Base-by-base conservation (phyloP, 2,113 vertebrate species). In the Hirundichthys speculiger region DNA sequence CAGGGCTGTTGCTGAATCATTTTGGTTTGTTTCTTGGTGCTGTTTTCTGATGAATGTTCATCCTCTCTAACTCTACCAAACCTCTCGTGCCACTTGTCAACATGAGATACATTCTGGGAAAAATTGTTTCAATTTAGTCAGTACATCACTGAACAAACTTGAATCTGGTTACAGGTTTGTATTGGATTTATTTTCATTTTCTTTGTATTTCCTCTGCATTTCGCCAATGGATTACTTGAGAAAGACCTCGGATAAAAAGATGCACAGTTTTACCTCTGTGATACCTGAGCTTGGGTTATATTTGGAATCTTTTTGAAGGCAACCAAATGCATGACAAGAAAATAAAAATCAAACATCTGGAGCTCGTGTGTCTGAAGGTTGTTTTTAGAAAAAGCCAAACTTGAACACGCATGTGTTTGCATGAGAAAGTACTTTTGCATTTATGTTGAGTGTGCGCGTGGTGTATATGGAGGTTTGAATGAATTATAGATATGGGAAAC, bases 401-500 rank as follows among this genome's bases (percentile, higher is more conserved):
- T 40, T 59, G 2, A 54, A 30, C 48, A 18, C 59, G 52, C 25
- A 38, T 75, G 41, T 75, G 42, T 86, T 82, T 60, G 56, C 57
- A 66, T 48, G 27, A 74, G 62, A 50, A 53, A n/a, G 52, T 56
- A 52, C 49, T 43, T 55, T 10, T 34, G 22, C 21, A 20, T 46
- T 52, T 38, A 30, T 16, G 47, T 34, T 34, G 30, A 34, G 19
- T 63, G 13, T 58, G 41, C 65, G 25, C 74, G 51, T 42, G 18
- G 46, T 65, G 1, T 15, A 30, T 65, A 55, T 78, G 1, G 2
- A 67, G 15, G 30, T 69, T 66, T 69, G 43, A 72, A 72, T 71
- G 25, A 80, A 72, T 83, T 68, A 69, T 77, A 58, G 52, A 79
- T 71, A 53, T 46, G 24, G 41, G 52, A 68, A 25, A 77, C 66